Conservation (phyloP, 2,797 vertebrate genomes). For the Chaunax sp. region DNA sequence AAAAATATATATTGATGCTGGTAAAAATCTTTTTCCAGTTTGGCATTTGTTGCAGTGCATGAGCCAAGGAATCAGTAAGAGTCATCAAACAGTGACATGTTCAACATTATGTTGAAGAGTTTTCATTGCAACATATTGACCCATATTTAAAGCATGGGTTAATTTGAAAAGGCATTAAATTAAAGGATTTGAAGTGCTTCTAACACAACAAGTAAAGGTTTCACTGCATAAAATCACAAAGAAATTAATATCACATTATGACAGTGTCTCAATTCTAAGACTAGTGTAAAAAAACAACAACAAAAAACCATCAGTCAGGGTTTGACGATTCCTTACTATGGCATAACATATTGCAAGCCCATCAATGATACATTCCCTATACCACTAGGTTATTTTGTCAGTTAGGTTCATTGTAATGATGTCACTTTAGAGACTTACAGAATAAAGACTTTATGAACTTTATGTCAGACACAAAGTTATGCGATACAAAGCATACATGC, state of each 20-base stretch:
- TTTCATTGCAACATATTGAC: neutral
- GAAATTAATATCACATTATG: no score
- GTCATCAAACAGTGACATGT: conserved; percentile 45
- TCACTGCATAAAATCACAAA: neutral
- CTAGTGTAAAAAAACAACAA: no score
- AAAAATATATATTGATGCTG: neutral
- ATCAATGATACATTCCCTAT: conserved; percentile 18
- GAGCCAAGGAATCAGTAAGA: conserved; percentile 39
- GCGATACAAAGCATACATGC: conserved; percentile 41
- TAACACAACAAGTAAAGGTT: neutral
- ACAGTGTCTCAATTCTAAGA: no score
- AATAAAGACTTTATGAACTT: conserved; percentile 29
- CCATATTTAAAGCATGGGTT: neutral
- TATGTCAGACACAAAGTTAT: conserved; percentile 5
- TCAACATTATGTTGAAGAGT: no score
- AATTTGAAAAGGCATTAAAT: neutral
- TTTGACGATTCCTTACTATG: conserved; percentile 36
- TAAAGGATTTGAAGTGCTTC: neutral
- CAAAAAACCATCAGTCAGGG: neutral
- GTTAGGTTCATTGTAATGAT: neutral
- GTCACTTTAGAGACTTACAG: neutral
- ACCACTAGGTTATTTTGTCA: conserved; percentile 11
- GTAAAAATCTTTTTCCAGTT: conserved; percentile 48
- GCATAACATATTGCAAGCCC: conserved; percentile 3
- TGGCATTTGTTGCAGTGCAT: conserved; percentile 55